Percentiles rank a stretch among this genome's conserved stretches.
phyloP scores from a whole-genome alignment of 2,888 invertebrate genomes.

The Drosophila histrio region DNA sequence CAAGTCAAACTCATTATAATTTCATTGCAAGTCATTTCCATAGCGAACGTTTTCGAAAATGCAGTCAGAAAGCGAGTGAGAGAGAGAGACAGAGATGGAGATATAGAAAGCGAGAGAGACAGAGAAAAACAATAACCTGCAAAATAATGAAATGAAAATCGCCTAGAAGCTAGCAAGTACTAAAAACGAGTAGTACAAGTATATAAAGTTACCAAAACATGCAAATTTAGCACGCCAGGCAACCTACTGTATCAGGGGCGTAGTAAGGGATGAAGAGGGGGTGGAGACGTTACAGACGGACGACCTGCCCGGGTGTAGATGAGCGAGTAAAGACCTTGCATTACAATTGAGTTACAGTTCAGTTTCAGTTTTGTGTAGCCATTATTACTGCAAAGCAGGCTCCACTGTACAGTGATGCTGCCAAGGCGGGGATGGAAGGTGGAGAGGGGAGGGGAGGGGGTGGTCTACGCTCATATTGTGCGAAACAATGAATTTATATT shows the following conservation, averaged over 20 bases:
- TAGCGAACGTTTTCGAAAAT: slow-evolving; percentile 35
- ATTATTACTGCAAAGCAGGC: slow-evolving; percentile 34
- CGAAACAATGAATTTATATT: slow-evolving; percentile 75
- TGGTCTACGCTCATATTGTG: slow-evolving; percentile 63
- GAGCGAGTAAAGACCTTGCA: slow-evolving; percentile 69
- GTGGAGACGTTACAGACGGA: no score
- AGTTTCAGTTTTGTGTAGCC: slow-evolving; percentile 52
- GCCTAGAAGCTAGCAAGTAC: slow-evolving; percentile 57
- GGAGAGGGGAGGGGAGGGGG: not conserved
- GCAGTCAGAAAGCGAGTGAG: slow-evolving; percentile 1
- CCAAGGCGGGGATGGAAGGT: not conserved
- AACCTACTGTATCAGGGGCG: not conserved
- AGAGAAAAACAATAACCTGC: slow-evolving; percentile 63
- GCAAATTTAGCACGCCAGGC: slow-evolving; percentile 43
- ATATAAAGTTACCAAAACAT: slow-evolving; percentile 70
- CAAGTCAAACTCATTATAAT: slow-evolving; percentile 69
- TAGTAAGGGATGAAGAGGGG: not conserved
- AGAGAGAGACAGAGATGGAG: not conserved
- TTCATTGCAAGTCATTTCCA: slow-evolving; percentile 74
- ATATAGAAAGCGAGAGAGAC: not conserved
- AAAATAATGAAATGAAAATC: slow-evolving; percentile 75
- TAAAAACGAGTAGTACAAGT: slow-evolving; percentile 14
- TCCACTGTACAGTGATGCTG: not conserved
- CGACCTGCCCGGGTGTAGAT: slow-evolving; percentile 26
- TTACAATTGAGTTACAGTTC: slow-evolving; percentile 77